Percentiles rank a stretch among this genome's conserved stretches.
Evolutionary conservation across 2,113 vertebrate species (phyloP).

Genomic region (Ammospiza caudacuta): DNA sequence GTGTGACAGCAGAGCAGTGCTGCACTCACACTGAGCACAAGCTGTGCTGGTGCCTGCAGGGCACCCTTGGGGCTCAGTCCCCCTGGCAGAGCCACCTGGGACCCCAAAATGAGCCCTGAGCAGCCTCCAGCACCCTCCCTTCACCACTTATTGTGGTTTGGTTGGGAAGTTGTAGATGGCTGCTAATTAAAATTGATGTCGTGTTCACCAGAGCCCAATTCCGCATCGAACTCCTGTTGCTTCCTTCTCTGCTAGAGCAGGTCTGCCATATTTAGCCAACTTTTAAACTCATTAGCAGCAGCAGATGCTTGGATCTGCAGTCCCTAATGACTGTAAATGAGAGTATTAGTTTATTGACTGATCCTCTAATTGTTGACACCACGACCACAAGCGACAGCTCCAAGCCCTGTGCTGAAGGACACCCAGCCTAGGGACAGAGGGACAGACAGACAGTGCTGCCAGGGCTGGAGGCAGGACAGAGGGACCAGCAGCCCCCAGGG

Average conservation of each 20-base stretch:
- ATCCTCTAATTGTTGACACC: constrained; percentile 58
- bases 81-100: neutral
- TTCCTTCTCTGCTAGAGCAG: neutral
- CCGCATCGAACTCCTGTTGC: constrained; percentile 6
- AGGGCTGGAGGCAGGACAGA: neutral
- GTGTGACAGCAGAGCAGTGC: neutral
- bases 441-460: neutral
- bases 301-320: constrained; percentile 31
- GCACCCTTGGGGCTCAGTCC: neutral
- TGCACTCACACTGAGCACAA: rapidly evolving
- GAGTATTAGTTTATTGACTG: constrained; percentile 63
- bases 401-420: neutral
- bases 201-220: constrained; percentile 6
- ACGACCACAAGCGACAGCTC: neutral
- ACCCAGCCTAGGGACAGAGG: neutral
- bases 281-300: constrained; percentile 55
- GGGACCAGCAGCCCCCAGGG: neutral
- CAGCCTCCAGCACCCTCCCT: neutral
- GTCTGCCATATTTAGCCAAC: constrained; percentile 45
- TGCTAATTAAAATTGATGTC: constrained; percentile 48
- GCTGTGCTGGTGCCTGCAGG: neutral
- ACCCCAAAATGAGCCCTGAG: neutral
- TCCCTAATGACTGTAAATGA: constrained; percentile 64
- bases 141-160: neutral
- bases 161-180: neutral